Conservation (phyloP, 2,797 vertebrate genomes). For the Peromyscus melanophrys region DNA sequence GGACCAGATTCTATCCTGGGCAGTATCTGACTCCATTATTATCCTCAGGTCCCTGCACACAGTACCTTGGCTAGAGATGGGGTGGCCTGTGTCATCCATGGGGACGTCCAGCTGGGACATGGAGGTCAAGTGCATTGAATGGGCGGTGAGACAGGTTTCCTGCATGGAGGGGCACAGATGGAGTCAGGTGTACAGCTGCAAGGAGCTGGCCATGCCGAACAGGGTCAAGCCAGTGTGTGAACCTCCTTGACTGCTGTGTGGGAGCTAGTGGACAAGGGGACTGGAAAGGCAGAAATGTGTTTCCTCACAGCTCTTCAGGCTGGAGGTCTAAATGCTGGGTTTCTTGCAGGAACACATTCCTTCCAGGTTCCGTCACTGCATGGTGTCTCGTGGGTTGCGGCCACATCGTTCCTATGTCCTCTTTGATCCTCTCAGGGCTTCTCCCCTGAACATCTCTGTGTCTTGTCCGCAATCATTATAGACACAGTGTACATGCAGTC, state of each 20-base stretch:
- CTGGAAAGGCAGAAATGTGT: accelerated
- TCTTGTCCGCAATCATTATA: not conserved
- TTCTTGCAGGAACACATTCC: accelerated
- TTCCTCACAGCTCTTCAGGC: not conserved
- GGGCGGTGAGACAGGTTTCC: not conserved
- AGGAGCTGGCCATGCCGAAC: not conserved
- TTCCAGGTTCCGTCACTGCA: accelerated
- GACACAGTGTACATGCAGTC: not conserved
- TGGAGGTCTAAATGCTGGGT: not conserved
- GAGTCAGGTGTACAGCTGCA: not conserved
- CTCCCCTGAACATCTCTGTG: not conserved
- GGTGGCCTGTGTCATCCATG: accelerated
- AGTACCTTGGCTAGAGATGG: not conserved
- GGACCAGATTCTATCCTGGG: not conserved
- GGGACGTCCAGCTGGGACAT: accelerated
- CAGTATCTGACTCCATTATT: accelerated
- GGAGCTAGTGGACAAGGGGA: not conserved
- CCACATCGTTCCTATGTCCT: accelerated
- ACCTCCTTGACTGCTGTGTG: not conserved
- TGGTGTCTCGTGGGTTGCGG: accelerated
- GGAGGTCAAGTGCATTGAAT: not conserved
- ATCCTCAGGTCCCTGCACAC: too few relatives aligned
- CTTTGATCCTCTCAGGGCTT: accelerated
- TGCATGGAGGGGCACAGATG: not conserved
- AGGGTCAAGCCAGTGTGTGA: not conserved